Percentiles rank a stretch among this genome's conserved stretches.
These are phyloP conservation scores for Chouioia cunea DNA, from an alignment of 2,888 invertebrate species.

Conservation along the genomic window DNA sequence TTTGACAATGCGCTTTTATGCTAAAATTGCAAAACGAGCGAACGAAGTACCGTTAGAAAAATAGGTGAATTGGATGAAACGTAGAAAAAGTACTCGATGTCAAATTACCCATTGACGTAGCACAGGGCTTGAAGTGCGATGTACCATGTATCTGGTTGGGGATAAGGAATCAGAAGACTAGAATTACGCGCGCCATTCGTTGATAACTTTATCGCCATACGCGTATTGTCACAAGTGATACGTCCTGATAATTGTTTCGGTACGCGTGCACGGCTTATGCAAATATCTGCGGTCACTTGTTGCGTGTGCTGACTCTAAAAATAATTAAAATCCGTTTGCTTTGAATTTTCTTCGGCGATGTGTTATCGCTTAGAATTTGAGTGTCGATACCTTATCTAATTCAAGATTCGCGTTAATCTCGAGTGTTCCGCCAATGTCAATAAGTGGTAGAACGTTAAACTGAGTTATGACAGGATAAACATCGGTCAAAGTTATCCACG, in stretches of 20 bases:
- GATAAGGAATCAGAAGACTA: slow-evolving; percentile 67
- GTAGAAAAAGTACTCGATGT: no score
- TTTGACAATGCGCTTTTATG: slow-evolving; percentile 61
- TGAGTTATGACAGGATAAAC: slow-evolving; percentile 63
- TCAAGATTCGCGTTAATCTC: slow-evolving; percentile 66
- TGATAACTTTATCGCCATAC: slow-evolving; percentile 58
- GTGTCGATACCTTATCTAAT: slow-evolving; percentile 60
- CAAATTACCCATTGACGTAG: slow-evolving; percentile 61
- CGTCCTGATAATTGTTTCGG: slow-evolving; percentile 54
- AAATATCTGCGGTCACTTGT: slow-evolving; percentile 59
- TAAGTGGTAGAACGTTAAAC: slow-evolving; percentile 67
- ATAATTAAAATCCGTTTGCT: not conserved
- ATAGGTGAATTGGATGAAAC: not conserved
- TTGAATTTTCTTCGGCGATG: not conserved
- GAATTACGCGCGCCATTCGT: slow-evolving; percentile 53
- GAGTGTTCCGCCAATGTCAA: slow-evolving; percentile 70
- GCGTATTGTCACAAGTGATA: slow-evolving; percentile 57
- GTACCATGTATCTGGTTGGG: slow-evolving; percentile 69
- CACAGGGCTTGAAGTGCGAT: slow-evolving; percentile 67
- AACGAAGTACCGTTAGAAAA: no score
- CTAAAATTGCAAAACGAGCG: no score
- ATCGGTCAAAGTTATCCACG: slow-evolving; percentile 68
- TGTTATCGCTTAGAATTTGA: slow-evolving; percentile 2
- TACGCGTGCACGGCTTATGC: slow-evolving; percentile 61
- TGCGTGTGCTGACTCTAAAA: slow-evolving; percentile 55